Evolutionary conservation across 2,113 vertebrate species (phyloP).

Genomic region (Acrocephalus arundinaceus): DNA sequence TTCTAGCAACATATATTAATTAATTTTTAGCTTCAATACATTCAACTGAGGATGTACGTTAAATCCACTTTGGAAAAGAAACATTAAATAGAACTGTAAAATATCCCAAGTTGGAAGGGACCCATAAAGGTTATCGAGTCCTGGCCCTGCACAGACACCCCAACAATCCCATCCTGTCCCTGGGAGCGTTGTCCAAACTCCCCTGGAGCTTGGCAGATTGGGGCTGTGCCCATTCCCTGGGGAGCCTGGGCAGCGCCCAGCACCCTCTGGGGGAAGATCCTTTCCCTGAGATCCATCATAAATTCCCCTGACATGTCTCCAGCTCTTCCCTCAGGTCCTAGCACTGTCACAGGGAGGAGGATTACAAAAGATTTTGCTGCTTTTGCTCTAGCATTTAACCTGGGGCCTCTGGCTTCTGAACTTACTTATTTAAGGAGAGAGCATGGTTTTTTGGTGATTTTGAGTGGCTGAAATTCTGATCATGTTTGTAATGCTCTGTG

Average conservation of each 20-base stretch:
- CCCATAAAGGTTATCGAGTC: rapidly evolving
- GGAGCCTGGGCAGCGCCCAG: not conserved
- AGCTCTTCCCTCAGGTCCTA: rapidly evolving
- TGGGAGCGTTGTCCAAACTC: rapidly evolving
- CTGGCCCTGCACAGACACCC: not conserved
- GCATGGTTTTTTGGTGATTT: not conserved
- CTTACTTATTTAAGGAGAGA: not conserved
- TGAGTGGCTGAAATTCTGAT: not conserved
- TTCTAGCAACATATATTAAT: not conserved
- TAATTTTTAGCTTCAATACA: not conserved
- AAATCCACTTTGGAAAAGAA: not conserved
- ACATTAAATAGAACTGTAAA: not conserved
- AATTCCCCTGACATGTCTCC: rapidly evolving
- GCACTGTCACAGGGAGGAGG: not conserved
- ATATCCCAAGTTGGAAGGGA: not conserved
- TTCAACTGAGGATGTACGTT: not conserved
- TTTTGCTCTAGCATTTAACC: not conserved
- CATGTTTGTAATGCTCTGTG: not conserved
- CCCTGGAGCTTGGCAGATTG: not conserved
- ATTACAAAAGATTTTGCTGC: not conserved
- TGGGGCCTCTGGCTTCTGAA: not conserved
- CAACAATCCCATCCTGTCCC: not conserved
- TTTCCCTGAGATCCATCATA: rapidly evolving
- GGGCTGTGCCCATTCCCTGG: not conserved
- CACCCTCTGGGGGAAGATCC: not conserved